phyloP scores from a whole-genome alignment of 2,888 invertebrate species.

The Mongoloraphidia duomilia region DNA sequence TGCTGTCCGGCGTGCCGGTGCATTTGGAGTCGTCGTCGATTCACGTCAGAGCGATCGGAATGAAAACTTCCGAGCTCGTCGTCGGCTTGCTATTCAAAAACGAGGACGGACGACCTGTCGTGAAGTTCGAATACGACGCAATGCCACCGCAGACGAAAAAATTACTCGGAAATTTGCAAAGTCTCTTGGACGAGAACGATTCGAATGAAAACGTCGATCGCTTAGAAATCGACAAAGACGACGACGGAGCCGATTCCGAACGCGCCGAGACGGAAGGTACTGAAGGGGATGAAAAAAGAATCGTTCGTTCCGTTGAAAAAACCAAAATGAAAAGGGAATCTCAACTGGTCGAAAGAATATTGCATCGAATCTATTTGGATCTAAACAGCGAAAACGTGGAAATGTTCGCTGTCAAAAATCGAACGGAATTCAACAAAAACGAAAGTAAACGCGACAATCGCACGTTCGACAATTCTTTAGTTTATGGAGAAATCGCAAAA shows the following conservation, averaged over 20 bases:
- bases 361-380: background rate
- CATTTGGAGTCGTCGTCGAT: slow-evolving; percentile 51
- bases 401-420: background rate
- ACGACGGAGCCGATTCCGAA: slow-evolving; percentile 22
- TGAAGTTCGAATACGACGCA: slow-evolving; percentile 52
- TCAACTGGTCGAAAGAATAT: background rate
- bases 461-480: no score
- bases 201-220: no score
- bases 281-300: no score
- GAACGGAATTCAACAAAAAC: background rate
- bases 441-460: background rate
- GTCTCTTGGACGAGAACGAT: slow-evolving; percentile 23
- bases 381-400: background rate
- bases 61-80: slow-evolving; percentile 56
- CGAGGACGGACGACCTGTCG: slow-evolving; percentile 28
- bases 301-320: no score
- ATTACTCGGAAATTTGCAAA: slow-evolving; percentile 34
- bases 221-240: no score
- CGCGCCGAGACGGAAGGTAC: slow-evolving; percentile 21
- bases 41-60: slow-evolving; percentile 51
- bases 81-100: slow-evolving; percentile 32
- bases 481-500: no score
- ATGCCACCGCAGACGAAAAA: slow-evolving; percentile 34
- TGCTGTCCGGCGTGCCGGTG: slow-evolving; percentile 49
- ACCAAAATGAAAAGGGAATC: background rate